Evolutionary conservation across 1,140 invertebrate genomes (phyloP), one percentile per base, ranked within the genome.

Genomic region (Drosophila nebulosa): DNA sequence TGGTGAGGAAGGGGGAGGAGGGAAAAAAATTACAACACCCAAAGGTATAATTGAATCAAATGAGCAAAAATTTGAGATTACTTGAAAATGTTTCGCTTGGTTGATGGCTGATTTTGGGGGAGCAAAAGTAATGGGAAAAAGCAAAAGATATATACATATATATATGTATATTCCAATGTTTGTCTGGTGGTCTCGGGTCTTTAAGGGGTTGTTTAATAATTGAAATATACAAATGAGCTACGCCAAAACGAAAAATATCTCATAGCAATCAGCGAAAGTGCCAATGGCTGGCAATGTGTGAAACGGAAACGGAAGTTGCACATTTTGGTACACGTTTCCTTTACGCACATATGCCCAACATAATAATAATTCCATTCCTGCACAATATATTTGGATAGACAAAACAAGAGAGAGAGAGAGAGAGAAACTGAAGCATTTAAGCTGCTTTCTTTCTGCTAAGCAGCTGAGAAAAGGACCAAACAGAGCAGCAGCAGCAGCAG

Each of bases 11-110:
- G n/a, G n/a, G n/a, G n/a, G n/a, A n/a, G n/a, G n/a, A 18, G 53
- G 16, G 7, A 42, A 73, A 73, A 46, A 85, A 83, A 88, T 90
- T 90, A 90, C 89, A 90, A 80, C 89, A 90, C 89, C 89, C 89
- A 80, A 89, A 90, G 89, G 89, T 90, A 85, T 90, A 90, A 90
- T 90, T 90, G 89, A 90, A 90, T 90, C 81, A 89, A 90, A 90
- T 90, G 89, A 90, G 76, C 73, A 89, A 81, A 81, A 80, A 75
- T 90, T 90, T 78, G 57, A 80, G 76, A 90, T 89, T 89, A 89
- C 85, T 89, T 85, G 69, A 88, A 88, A 86, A 88, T 78, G 81
- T 75, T 64, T 65, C 71, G 67, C 39, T 46, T 18, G 39, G 39
- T 21, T 66, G 78, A 63, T 64, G 77, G 58, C 65, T 74, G 81